Evolutionary conservation across 1,140 invertebrate species (phyloP).

Genomic region (Mactra quadrangularis): DNA sequence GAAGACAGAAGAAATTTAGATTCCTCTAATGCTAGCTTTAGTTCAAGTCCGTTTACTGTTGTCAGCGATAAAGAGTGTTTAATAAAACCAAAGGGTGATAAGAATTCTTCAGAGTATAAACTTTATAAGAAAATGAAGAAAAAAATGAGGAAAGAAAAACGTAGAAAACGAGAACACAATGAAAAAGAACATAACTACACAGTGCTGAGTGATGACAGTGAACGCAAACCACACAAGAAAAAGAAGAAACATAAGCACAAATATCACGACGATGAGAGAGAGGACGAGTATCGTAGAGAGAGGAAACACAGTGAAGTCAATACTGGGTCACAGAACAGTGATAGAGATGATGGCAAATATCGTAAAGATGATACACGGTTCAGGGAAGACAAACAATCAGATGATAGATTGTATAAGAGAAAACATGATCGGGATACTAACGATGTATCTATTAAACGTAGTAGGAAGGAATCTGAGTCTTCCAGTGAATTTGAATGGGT

Average conservation of each 20-base stretch:
- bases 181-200: slow-evolving; percentile 62
- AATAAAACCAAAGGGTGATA: slow-evolving; percentile 28
- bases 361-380: neutral
- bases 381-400: too few relatives aligned
- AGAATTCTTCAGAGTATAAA: slow-evolving; percentile 24
- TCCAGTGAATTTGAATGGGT: slow-evolving; percentile 67
- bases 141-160: slow-evolving; percentile 73
- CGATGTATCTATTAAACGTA: slow-evolving; percentile 7
- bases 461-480: slow-evolving; percentile 26
- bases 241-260: slow-evolving; percentile 69
- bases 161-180: slow-evolving; percentile 63
- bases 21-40: neutral
- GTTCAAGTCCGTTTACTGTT: slow-evolving; percentile 35
- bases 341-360: slow-evolving; percentile 16
- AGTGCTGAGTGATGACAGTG: slow-evolving; percentile 42
- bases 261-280: slow-evolving; percentile 28
- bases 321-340: neutral
- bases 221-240: slow-evolving; percentile 54
- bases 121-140: slow-evolving; percentile 58
- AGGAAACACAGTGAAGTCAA: neutral
- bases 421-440: neutral
- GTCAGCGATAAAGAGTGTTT: slow-evolving; percentile 53
- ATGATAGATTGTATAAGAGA: neutral
- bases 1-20: neutral
- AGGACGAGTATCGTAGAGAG: neutral